phyloP scores from a whole-genome alignment of 2,888 invertebrate genomes.

The Biston betularia region DNA sequence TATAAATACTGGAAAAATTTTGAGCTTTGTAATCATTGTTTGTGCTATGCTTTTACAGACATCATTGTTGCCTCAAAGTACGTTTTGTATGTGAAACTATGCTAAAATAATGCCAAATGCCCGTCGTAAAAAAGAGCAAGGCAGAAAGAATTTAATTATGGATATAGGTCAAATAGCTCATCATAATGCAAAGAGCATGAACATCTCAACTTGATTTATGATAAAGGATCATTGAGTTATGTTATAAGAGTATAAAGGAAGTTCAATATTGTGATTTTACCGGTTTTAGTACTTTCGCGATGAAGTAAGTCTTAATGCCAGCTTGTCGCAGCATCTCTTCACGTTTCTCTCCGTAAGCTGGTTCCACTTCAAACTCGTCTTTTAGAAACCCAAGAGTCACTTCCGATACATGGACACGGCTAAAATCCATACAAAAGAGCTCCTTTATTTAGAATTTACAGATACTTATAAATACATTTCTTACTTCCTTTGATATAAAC shows the following conservation, averaged over 20 bases:
- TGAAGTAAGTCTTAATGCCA: slow-evolving; percentile 96
- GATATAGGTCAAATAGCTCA: slow-evolving; percentile 21
- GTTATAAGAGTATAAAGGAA: background rate
- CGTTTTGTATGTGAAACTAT: background rate
- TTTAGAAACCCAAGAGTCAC: slow-evolving; percentile 94
- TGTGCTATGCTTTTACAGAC: slow-evolving; percentile 6
- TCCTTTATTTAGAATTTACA: background rate
- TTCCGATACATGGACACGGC: slow-evolving; percentile 97
- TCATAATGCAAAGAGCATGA: slow-evolving; percentile 12
- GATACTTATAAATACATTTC: background rate
- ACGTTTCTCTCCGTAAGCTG: slow-evolving; percentile 95
- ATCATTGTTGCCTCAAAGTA: slow-evolving; percentile 8
- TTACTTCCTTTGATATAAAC: background rate
- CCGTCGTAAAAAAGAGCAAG: slow-evolving; percentile 14
- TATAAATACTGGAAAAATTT: slow-evolving; percentile 21
- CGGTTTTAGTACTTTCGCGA: slow-evolving; percentile 94
- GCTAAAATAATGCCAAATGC: slow-evolving; percentile 10
- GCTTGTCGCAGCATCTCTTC: slow-evolving; percentile 96
- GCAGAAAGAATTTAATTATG: slow-evolving; percentile 23
- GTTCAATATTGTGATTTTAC: slow-evolving; percentile 62
- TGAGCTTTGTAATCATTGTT: slow-evolving; percentile 19
- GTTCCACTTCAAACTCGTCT: slow-evolving; percentile 97
- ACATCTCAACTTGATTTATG: slow-evolving; percentile 12
- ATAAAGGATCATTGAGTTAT: background rate
- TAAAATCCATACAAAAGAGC: slow-evolving; percentile 63